Evolutionary conservation across 2,888 invertebrate genomes (phyloP).

Genomic region (Muschampia plurimacula): DNA sequence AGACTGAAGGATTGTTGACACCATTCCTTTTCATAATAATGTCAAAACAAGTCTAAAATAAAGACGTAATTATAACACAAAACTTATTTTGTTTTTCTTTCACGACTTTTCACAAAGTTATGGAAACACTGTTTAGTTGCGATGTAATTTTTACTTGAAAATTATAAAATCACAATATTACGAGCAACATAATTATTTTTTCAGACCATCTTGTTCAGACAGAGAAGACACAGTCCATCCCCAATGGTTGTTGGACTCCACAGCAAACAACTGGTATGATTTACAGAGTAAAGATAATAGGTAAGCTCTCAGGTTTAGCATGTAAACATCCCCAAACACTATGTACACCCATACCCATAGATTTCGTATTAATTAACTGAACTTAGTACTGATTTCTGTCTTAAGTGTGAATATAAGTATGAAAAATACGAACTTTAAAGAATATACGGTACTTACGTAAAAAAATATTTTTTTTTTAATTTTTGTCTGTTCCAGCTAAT

Average conservation of each 20-base stretch:
- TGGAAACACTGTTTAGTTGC: not conserved
- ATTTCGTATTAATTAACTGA: too few species aligned
- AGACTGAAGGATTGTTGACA: not conserved
- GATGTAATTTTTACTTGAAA: not conserved
- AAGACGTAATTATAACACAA: not conserved
- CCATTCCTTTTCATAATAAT: not conserved
- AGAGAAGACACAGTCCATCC: conserved; percentile 88
- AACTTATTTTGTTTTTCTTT: not conserved
- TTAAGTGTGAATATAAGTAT: too few species aligned
- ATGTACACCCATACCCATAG: not conserved
- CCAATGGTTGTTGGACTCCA: conserved; percentile 87
- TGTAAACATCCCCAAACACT: not conserved
- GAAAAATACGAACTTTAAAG: too few species aligned
- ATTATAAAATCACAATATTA: not conserved
- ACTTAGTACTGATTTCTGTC: too few species aligned
- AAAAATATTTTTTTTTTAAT: too few species aligned
- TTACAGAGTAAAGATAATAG: conserved; percentile 65
- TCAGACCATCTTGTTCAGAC: conserved; percentile 79
- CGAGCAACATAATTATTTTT: conserved; percentile 27
- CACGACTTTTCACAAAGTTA: not conserved
- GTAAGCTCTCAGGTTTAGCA: conserved; percentile 51
- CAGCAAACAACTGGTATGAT: conserved; percentile 87
- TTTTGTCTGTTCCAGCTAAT: too few species aligned
- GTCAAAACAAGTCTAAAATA: not conserved
- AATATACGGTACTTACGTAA: too few species aligned